Evolutionary conservation across 1,140 invertebrate genomes (phyloP).

Genomic region (Brachionus sp.): DNA sequence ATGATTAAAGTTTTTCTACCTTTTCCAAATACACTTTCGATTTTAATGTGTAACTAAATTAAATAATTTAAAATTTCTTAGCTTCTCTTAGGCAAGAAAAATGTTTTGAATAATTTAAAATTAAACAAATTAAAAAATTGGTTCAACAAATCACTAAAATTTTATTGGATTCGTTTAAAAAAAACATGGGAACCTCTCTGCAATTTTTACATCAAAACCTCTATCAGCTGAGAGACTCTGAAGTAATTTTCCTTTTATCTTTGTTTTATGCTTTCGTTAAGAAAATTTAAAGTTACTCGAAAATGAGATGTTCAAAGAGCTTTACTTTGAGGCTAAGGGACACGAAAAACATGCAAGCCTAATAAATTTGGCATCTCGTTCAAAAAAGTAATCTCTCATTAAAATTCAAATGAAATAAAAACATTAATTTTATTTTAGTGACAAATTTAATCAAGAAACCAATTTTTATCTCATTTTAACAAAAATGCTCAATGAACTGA

Average conservation of each 20-base stretch:
- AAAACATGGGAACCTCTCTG: conserved; percentile 28
- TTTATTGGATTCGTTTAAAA: neutral
- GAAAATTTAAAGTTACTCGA: neutral
- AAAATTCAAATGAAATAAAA: neutral
- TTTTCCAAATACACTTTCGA: neutral
- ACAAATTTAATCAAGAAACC: conserved; percentile 27
- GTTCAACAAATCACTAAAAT: neutral
- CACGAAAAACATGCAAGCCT: conserved; percentile 31
- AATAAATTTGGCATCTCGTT: conserved; percentile 5
- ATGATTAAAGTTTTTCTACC: neutral
- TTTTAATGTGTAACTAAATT: neutral
- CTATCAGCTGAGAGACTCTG: conserved; percentile 22
- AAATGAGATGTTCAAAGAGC: conserved; percentile 14
- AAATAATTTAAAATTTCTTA: neutral
- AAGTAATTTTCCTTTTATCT: neutral
- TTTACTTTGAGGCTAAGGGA: conserved; percentile 21
- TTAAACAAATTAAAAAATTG: neutral
- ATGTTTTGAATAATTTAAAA: conserved; percentile 7
- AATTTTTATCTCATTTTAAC: conserved; percentile 37
- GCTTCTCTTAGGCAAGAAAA: neutral
- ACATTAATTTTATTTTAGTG: neutral
- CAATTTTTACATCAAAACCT: conserved; percentile 46
- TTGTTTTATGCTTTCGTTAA: neutral
- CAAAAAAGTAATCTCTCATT: neutral
- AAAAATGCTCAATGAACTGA: conserved; percentile 39